Conservation (phyloP, 64 coral and sea anemone species). For the Cladopsammia gracilis region DNA sequence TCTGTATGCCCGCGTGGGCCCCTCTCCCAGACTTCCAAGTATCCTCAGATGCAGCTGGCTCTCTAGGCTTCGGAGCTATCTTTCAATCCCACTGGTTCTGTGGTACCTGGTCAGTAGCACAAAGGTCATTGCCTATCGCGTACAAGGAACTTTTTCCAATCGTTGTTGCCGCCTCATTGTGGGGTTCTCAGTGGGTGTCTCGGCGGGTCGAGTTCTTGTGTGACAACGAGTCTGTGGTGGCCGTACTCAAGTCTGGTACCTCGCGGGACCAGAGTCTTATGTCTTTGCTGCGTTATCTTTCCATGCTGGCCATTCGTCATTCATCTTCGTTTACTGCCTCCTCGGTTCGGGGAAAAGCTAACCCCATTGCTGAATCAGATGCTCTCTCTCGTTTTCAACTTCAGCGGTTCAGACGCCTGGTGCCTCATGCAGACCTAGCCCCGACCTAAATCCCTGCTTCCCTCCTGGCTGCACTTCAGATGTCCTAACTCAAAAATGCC, state of each 20-base stretch:
- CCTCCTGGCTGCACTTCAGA: not conserved
- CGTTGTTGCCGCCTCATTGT: not conserved
- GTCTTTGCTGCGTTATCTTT: not conserved
- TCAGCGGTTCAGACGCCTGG: not conserved
- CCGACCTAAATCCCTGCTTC: not conserved
- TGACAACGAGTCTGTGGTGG: constrained; percentile 29
- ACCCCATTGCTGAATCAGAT: not conserved
- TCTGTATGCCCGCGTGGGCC: constrained; percentile 6
- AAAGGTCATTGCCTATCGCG: not conserved
- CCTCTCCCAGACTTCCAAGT: constrained; percentile 44
- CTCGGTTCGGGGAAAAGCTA: not conserved
- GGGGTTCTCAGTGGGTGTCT: constrained; percentile 5
- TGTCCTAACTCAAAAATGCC: not conserved
- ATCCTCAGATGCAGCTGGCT: constrained; percentile 33
- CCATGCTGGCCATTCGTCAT: not conserved
- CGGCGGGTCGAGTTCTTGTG: not conserved
- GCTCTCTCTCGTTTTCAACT: not conserved
- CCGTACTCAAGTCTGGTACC: constrained; percentile 18
- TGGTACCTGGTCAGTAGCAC: not conserved
- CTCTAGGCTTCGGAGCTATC: constrained; percentile 22
- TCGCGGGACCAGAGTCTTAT: not conserved
- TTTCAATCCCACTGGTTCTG: constrained; percentile 10
- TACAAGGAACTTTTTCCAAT: constrained; percentile 41
- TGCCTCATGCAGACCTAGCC: not conserved
- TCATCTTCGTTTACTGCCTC: not conserved